Evolutionary conservation across 2,888 invertebrate genomes (phyloP), one percentile per base, ranked within the genome.

Genomic region (Apamea monoglypha): DNA sequence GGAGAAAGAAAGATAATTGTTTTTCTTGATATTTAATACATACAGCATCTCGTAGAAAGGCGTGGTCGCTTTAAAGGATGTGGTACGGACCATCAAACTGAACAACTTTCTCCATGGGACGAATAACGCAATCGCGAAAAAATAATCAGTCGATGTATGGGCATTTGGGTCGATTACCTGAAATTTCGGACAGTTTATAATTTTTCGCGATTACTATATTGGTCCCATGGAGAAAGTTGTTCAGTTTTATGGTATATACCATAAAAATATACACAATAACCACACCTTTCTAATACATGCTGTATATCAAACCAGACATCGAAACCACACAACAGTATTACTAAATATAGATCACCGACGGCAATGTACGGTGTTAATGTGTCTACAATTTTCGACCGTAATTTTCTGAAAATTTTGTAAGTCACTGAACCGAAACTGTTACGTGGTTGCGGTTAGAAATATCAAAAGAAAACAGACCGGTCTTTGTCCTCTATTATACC

Each of bases 321-420:
- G 16, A 47, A 47, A 74, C 32, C 32, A 74, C 32, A 59, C 56
- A 47, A 78, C 29, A 53, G 18, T 32, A 29, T 44, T 16, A 50
- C 44, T 67, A 29, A 36, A 53, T 63, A n/a, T 70, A 68, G 36
- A 50, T 69, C 29, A 25, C 29, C 40, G 59, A 14, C 36, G n/a
- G 63, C n/a, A 67, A 21, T 16, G 14, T 50, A 21, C 47, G 1
- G 25, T 69, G 40, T 21, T 56, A 47, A n/a, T 40, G 25, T 44
- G 32, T 47, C 29, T n/a, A 29, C 25, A 32, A 40, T 25, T 16
- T 44, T 44, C 7, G 6, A 25, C 36, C 21, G 29, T 29, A 59
- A 84, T 71, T 71, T 84, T 79, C 61, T 8, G 40, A 72, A 81
- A 67, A 74, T 47, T 21, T 61, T 14, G n/a, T 74, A 40, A 67